Base-by-base conservation (phyloP, 1,140 invertebrate genomes). In the Liolophura sinensis region DNA sequence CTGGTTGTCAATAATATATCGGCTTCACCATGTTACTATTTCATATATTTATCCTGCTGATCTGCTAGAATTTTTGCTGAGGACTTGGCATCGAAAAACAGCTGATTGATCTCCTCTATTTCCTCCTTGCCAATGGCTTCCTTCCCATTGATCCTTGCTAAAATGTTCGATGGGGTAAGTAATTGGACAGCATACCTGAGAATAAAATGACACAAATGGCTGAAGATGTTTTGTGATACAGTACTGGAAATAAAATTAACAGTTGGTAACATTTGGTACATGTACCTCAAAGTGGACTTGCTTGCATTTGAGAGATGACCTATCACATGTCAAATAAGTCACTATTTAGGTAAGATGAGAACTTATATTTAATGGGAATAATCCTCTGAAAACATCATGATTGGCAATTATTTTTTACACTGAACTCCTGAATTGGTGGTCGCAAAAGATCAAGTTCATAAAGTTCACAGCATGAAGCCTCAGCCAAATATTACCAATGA, bases 11-110 rank as follows among this genome's bases (percentile, higher is more conserved):
- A 51, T 51, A 51, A 40, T 9, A 40, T 40, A 40, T 3, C 31
- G 3, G 31, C 3, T 40, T 40, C 31, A 40, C 9, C 31, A 40
- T 40, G 31, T 40, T 9, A 54, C 68, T 76, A 84, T 69, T 83
- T 91, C 93, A 98, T 96, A 86, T 90, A 98, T 86, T 97, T 96
- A 74, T 95, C 93, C 75, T 91, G 90, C 76, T 97, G 89, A 80
- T 95, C 91, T 0, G 91, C 89, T 40, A 99, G 86, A 76, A 98
- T 92, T 83, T 93, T 93, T 0, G 95, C 95, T 0, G 96, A 99
- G 25, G 94, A 91, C 86, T 99, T 99, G 20, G 95, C 95, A 87
- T 99, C 97, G 52, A 96, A 88, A 85, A 99, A 99, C 0, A 99
- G 86, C 49, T 89, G 85, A 69, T 89, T 88, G 11, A 94, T 91